Evolutionary conservation across 2,797 vertebrate species (phyloP).

Genomic region (Cottoperca gobio): DNA sequence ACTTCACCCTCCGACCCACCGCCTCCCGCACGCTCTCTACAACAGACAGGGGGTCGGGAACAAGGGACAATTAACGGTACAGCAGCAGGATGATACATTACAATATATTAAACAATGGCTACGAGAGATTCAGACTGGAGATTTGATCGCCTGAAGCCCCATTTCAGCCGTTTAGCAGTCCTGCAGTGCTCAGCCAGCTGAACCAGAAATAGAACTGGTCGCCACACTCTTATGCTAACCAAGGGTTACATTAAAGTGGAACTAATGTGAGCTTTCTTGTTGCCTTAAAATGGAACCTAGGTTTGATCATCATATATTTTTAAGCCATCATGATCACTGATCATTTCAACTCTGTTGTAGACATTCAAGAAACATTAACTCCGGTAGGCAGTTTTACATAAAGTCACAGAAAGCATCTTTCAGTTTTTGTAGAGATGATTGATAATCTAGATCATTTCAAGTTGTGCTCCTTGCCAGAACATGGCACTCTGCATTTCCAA

Average conservation of each 20-base stretch:
- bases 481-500: too few species aligned
- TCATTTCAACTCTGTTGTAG: too few species aligned
- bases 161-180: not conserved
- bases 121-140: not conserved
- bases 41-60: conserved; percentile 7
- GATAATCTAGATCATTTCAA: too few species aligned
- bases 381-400: too few species aligned
- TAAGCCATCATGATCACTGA: too few species aligned
- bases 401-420: too few species aligned
- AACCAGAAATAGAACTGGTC: not conserved
- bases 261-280: not conserved
- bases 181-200: not conserved
- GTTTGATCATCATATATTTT: not conserved
- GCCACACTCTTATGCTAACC: not conserved
- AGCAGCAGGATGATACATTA: conserved; percentile 6
- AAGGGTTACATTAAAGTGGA: not conserved
- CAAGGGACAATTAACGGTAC: not conserved
- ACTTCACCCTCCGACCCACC: conserved; percentile 90
- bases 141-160: not conserved
- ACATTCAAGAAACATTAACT: too few species aligned
- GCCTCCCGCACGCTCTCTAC: conserved; percentile 94
- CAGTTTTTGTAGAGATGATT: too few species aligned
- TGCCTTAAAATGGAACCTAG: not conserved
- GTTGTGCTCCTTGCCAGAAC: too few species aligned
- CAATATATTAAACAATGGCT: conserved; percentile 1